Base-by-base conservation (phyloP, 1,140 invertebrate genomes). In the Dinothrombium tinctorium region DNA sequence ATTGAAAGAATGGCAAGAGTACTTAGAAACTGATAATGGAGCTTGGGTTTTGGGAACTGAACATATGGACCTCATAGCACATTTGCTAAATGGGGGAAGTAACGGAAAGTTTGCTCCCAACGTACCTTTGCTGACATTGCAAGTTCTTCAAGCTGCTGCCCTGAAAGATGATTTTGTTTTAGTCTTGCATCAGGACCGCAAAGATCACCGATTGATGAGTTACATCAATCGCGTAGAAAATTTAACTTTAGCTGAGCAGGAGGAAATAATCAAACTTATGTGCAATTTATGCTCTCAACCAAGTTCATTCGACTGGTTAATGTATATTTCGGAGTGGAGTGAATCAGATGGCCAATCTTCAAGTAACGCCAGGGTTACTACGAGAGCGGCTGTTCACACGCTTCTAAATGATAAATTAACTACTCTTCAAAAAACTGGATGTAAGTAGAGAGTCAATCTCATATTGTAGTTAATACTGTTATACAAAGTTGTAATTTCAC, bases 211-310 rank as follows among this genome's bases (percentile, higher is more conserved):
- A 31, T 64, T 89, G 32, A 86, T 89, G 75, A 79, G 79, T 56
- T 86, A 77, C 56, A 76, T 80, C 14, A 71, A 73, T 52, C 69
- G 73, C 51, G 72, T 89, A 44, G 83, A 90, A 55, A 63, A 69
- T 50, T 64, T 76, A 48, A 67, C 72, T n/a, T 50, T 63, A 0
- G 67, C 73, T 40, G 78, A 84, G 55, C 80, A 86, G 54, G 64
- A 71, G 51, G 72, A 76, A 19, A 64, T 81, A 39, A 70, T 74
- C 37, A 64, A 78, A 52, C 75, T 86, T 59, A 67, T 86, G 54
- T 78, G 76, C 56, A 89, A 90, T 57, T 66, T 90, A 58, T 89
- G 87, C 58, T 77, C 81, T 55, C 78, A 82, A 57, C 60, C 78
- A 0, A 78, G 75, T 47, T 76, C 78, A 36, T 83, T 79, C 0